phyloP scores from a whole-genome alignment of 2,888 invertebrate genomes.

The Torymus texanus region DNA sequence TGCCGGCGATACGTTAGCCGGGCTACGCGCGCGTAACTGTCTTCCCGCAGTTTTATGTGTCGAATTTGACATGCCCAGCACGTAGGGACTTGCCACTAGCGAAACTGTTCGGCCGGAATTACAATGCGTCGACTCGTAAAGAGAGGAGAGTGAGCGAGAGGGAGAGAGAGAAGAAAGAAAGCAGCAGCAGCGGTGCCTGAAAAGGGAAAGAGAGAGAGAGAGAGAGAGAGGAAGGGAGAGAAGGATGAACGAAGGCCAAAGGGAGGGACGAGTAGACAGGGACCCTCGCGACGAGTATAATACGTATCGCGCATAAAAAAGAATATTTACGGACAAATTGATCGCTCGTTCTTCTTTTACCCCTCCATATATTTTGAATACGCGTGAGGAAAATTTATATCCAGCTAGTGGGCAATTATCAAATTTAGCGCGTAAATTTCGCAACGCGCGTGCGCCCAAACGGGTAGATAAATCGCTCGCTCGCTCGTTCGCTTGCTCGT shows the following conservation, averaged over 20 bases:
- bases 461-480: constrained; percentile 10
- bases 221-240: constrained; percentile 3
- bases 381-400: constrained; percentile 1
- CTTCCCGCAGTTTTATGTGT: constrained; percentile 73
- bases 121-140: constrained; percentile 68
- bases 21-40: constrained; percentile 66
- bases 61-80: constrained; percentile 74
- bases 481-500: neutral
- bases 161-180: neutral
- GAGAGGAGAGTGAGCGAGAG: constrained; percentile 41
- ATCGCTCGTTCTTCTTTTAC: constrained; percentile 2
- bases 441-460: neutral
- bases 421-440: constrained; percentile 29
- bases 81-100: constrained; percentile 73
- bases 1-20: constrained; percentile 73
- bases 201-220: neutral
- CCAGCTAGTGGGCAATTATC: constrained; percentile 17
- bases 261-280: constrained; percentile 37
- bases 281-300: constrained; percentile 26
- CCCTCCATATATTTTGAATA: neutral
- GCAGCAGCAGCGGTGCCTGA: no score
- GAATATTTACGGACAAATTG: constrained; percentile 47
- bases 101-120: constrained; percentile 73
- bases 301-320: neutral
- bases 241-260: constrained; percentile 7